Evolutionary conservation across 1,140 invertebrate species (phyloP).

Genomic region (Mycetomoellerius zeteki): DNA sequence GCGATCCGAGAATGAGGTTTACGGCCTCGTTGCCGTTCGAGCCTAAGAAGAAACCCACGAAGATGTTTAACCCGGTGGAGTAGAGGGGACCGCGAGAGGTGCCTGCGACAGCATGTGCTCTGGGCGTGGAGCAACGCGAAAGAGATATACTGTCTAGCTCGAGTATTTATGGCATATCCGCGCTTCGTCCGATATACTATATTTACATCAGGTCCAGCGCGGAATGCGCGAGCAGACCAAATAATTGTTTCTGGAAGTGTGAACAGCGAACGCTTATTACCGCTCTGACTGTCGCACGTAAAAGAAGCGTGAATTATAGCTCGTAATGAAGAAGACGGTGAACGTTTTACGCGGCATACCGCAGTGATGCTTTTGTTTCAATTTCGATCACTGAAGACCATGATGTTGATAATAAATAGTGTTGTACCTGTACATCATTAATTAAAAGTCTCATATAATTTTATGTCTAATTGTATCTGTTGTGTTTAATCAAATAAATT

Average conservation of each 20-base stretch:
- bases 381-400: slow-evolving; percentile 23
- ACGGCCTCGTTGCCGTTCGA: slow-evolving; percentile 67
- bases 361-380: slow-evolving; percentile 48
- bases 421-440: not conserved
- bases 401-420: not conserved
- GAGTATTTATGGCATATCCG: slow-evolving; percentile 87
- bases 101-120: slow-evolving; percentile 85
- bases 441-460: not conserved
- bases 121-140: slow-evolving; percentile 86
- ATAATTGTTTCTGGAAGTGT: slow-evolving; percentile 85
- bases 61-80: slow-evolving; percentile 26
- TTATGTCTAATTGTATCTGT: not conserved
- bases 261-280: slow-evolving; percentile 81
- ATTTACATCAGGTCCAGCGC: slow-evolving; percentile 74
- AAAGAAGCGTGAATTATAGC: slow-evolving; percentile 51
- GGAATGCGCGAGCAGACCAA: slow-evolving; percentile 82
- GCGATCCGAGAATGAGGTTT: slow-evolving; percentile 74
- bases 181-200: slow-evolving; percentile 83
- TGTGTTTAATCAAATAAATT: not conserved
- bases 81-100: slow-evolving; percentile 64
- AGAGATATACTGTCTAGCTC: slow-evolving; percentile 85
- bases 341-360: not conserved
- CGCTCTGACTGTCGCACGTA: slow-evolving; percentile 55
- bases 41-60: slow-evolving; percentile 64
- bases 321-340: not conserved